Base-by-base conservation (phyloP, 2,888 invertebrate species). In the Agriopis marginaria region DNA sequence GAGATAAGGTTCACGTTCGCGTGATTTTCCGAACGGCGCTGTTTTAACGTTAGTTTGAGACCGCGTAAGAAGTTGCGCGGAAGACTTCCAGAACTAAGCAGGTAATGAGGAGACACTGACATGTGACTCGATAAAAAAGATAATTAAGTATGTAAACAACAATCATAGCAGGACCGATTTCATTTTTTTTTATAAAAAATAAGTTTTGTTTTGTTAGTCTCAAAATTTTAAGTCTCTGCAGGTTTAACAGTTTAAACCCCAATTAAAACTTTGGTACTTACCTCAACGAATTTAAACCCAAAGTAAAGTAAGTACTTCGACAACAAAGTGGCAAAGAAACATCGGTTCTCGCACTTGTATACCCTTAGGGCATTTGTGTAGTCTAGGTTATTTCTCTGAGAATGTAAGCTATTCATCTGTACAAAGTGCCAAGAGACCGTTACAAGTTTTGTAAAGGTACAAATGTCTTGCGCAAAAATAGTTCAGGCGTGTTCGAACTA, bases 371-470 rank as follows among this genome's bases (percentile, higher is more conserved):
- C 39, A 44, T 63, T 63, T 4, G 44, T 49, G 50, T 61, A 51
- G 55, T 68, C 54, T 68, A 56, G 50, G 42, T 65, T 63, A 71
- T 66, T 67, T 63, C 50, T 63, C 39, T 45, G 40, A 53, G 40
- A 51, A 51, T 4, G 51, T 47, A 68, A 23, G 68, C 59, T 59
- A 59, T 68, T 63, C 59, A 63, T 63, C 58, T 47, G 59, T 54
- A 59, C 67, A 63, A 63, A 63, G 58, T 59, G 59, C 12, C 63
- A 49, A 59, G 68, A 54, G 58, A 58, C 68, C 61, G 55, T 66
- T 66, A 53, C 65, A 32, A 58, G 58, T 66, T 55, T 66, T 49
- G 40, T 49, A 49, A 49, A 44, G 11, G 7, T 12, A 40, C 32
- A 32, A 32, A 12, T 32, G 58, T 45, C 23, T 47, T 47, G 45